Conservation (phyloP, 2,113 vertebrate genomes). For the Genyomyrus donnyi region DNA sequence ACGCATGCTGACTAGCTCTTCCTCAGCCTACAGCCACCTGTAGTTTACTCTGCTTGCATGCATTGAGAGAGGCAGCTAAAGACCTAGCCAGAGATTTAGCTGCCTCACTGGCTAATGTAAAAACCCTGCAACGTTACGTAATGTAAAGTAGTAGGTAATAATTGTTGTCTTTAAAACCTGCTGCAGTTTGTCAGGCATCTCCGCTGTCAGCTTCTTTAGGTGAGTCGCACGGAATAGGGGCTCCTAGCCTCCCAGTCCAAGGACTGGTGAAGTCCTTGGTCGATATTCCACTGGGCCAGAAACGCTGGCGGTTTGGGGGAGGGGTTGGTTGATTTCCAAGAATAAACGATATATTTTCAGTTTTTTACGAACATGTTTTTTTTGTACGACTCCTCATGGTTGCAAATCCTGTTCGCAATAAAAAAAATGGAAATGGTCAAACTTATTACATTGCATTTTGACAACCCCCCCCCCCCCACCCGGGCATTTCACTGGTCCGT, state of each 20-base stretch:
- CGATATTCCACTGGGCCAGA: not conserved
- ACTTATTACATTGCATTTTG: too few relatives aligned
- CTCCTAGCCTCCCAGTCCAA: not conserved
- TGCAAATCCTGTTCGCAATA: not conserved
- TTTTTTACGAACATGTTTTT: not conserved
- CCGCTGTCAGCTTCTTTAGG: not conserved
- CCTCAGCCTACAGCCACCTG: not conserved
- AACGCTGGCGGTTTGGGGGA: not conserved
- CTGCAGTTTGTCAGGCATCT: not conserved
- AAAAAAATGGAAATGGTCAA: not conserved
- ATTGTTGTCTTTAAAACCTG: not conserved
- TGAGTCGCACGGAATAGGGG: not conserved
- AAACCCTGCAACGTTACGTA: not conserved
- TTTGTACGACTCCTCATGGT: not conserved
- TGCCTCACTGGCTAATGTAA: not conserved
- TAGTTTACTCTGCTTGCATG: slow-evolving; percentile 35
- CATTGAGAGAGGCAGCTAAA: slow-evolving; percentile 40
- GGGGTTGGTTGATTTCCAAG: not conserved
- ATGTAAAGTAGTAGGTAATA: not conserved
- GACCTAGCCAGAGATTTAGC: not conserved
- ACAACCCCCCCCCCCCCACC: not conserved
- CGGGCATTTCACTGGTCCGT: not conserved
- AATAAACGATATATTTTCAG: not conserved
- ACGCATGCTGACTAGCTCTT: slow-evolving; percentile 24
- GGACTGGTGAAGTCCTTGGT: not conserved